Evolutionary conservation across 53 echinoderm and acorn worm species (phyloP), one percentile per base, ranked within the genome.

Genomic region (Antedon mediterranea): DNA sequence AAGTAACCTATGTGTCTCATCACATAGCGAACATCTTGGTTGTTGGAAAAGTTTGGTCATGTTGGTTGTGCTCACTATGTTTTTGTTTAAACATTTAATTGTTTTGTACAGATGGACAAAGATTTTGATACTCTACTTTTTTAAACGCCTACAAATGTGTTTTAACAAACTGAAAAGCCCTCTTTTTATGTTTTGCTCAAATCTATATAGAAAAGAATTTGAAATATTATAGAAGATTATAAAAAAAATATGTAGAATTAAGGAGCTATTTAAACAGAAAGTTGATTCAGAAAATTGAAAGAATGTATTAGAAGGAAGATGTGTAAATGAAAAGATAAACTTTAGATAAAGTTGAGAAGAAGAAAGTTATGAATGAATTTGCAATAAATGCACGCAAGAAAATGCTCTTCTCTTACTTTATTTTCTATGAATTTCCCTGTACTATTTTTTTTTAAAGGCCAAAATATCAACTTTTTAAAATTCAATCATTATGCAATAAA

Each of bases 71-170:
- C 57, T 57, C 57, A 57, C 57, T 57, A 5, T 41, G 11, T 57
- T 57, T 57, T 15, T 57, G 57, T 57, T 57, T 23, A 37, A 57
- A 57, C 57, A 57, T 57, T 57, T 57, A 57, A 57, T 57, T 57
- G 57, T 57, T 57, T 57, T 57, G 57, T 57, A 57, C 57, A 57
- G 57, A 57, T 57, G 57, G 57, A 57, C 23, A 57, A 8, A 57
- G 57, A 57, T 57, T 57, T 57, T 57, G 57, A 57, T 57, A 57
- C 57, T 57, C 57, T 57, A 57, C 57, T 57, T 57, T 57, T 57
- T 57, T 57, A 57, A 57, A 57, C 57, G 57, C 57, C 23, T 57
- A 57, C 57, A 57, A 37, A 57, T 57, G 57, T 57, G 57, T 57
- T 57, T 57, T 57, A 57, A 57, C 57, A 23, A 57, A 57, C 57